These are phyloP conservation scores for Pemphigus obesinymphae DNA, from an alignment of 1,140 invertebrate genomes.

Conservation along the genomic window DNA sequence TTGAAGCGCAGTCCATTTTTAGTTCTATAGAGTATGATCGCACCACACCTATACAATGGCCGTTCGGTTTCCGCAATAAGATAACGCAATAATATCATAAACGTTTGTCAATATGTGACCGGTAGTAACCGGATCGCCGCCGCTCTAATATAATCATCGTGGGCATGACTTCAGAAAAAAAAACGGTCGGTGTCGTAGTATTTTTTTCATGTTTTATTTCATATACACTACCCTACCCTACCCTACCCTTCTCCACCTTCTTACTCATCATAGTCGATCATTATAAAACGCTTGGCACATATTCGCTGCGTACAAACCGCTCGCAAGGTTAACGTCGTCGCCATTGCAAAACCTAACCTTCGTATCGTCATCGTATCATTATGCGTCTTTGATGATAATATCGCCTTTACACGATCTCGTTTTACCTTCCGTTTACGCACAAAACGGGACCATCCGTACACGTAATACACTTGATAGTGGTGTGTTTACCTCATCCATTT, in stretches of 20 bases:
- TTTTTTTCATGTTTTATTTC: neutral
- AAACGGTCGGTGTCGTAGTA: neutral
- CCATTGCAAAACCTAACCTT: slow-evolving; percentile 9
- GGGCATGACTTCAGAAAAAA: slow-evolving; percentile 9
- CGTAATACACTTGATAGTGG: no score
- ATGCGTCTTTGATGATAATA: neutral
- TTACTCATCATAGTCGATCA: neutral
- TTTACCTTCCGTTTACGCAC: no score
- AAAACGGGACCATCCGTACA: no score
- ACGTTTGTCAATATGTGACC: neutral
- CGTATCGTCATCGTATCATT: neutral
- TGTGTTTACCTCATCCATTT: no score
- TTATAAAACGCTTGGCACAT: slow-evolving; percentile 24
- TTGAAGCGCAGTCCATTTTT: no score
- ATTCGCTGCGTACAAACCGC: neutral
- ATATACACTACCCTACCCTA: no score
- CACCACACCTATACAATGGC: neutral
- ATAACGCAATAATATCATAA: neutral
- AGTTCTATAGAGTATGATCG: no score
- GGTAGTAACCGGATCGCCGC: slow-evolving; percentile 1
- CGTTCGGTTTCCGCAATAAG: neutral
- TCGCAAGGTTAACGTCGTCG: neutral
- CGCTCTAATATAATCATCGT: neutral
- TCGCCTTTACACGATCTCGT: no score
- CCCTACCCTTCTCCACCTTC: neutral